Percentiles rank a stretch among this genome's conserved stretches.
These are phyloP conservation scores for Eurypyga helias DNA, from an alignment of 2,113 vertebrate species.

Conservation along the genomic window DNA sequence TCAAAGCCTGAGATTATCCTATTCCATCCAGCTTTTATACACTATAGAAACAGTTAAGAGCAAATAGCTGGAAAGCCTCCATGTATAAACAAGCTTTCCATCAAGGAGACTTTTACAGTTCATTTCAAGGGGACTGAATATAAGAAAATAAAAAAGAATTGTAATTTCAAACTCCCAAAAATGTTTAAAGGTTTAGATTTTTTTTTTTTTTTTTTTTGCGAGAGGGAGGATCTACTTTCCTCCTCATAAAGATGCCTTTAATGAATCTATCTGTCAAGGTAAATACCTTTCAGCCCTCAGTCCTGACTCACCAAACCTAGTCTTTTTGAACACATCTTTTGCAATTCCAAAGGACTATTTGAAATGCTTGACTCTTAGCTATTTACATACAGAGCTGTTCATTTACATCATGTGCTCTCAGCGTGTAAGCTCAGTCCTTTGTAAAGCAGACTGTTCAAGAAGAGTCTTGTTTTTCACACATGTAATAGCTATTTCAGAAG, in stretches of 20 bases:
- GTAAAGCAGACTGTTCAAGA: background rate
- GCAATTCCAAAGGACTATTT: background rate
- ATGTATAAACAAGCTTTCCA: constrained; percentile 2
- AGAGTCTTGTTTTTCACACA: background rate
- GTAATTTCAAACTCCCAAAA: background rate
- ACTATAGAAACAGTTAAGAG: constrained; percentile 15
- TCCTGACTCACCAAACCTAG: background rate
- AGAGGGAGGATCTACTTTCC: background rate
- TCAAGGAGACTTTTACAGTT: background rate
- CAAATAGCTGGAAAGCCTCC: constrained; percentile 17
- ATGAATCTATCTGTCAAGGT: background rate
- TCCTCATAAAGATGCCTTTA: background rate
- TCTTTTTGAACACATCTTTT: constrained; percentile 5
- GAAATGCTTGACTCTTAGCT: constrained; percentile 7
- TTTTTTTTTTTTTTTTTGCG: no score
- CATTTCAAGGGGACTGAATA: background rate
- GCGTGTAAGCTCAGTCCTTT: background rate
- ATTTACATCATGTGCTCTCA: background rate
- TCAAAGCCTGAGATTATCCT: constrained; percentile 49
- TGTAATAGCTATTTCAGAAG: background rate
- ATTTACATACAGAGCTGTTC: constrained; percentile 42
- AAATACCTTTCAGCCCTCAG: background rate
- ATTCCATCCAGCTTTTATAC: background rate
- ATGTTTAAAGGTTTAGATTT: background rate
- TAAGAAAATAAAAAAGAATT: background rate